phyloP scores from a whole-genome alignment of 2,113 vertebrate genomes.

The Thamnaconus septentrionalis region DNA sequence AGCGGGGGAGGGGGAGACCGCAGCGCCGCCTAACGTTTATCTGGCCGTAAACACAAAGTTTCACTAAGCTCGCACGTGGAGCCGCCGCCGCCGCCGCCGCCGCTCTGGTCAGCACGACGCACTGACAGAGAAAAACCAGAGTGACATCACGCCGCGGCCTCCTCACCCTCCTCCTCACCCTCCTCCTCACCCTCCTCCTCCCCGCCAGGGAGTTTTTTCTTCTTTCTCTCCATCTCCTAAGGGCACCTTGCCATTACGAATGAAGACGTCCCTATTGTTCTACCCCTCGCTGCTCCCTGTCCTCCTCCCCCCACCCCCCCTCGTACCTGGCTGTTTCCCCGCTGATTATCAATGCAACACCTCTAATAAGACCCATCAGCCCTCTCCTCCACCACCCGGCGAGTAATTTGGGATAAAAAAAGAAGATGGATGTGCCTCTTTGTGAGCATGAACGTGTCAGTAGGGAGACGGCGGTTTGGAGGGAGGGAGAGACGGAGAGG shows the following conservation, averaged over 20 bases:
- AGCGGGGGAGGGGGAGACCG: conserved; percentile 3
- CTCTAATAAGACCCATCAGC: conserved; percentile 63
- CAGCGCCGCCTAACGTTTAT: conserved; percentile 41
- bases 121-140: conserved; percentile 65
- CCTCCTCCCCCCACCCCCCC: conserved; percentile 20
- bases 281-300: conserved; percentile 7
- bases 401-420: conserved; percentile 59
- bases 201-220: not conserved
- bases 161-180: conserved; percentile 31
- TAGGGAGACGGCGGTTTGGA: no score
- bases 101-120: conserved; percentile 44
- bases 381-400: conserved; percentile 19
- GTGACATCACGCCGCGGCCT: conserved; percentile 62
- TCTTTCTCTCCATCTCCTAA: conserved; percentile 24
- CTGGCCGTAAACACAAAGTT: conserved; percentile 62
- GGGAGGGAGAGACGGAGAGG: no score
- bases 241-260: conserved; percentile 48
- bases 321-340: conserved; percentile 25
- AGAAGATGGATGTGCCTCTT: conserved; percentile 63
- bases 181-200: not conserved
- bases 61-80: conserved; percentile 64
- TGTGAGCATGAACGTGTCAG: conserved; percentile 36
- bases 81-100: not conserved
- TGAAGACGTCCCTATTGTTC: conserved; percentile 32
- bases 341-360: conserved; percentile 69